Base-by-base conservation (phyloP, 2,113 vertebrate species). In the Platycercus adscitus region DNA sequence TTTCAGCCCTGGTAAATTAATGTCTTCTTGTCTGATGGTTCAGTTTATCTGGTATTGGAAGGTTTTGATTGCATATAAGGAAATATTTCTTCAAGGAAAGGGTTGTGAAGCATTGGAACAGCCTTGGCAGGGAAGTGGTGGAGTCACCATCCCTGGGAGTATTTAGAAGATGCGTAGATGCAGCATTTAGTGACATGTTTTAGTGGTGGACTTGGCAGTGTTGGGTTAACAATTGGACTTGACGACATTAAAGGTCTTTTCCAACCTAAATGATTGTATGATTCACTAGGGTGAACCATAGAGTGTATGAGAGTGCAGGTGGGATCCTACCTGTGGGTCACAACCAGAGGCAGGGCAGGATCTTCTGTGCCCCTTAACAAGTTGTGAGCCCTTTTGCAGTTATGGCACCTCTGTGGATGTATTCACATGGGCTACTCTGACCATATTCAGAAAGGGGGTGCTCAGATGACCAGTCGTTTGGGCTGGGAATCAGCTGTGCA, bases 351-450 rank as follows among this genome's bases (percentile, higher is more conserved):
- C 23, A 35, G 31, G 56, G n/a, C 1, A 11, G 0, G 35, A 72
- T 60, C 49, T 66, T 60, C 63, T n/a, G 19, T 65, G 35, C 6
- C 0, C 0, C 33, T 46, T 66, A 20, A 21, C 7, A 11, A 21
- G 55, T 78, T 60, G 56, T 1, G 2, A 70, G 28, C 35, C n/a
- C 11, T 71, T 24, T 71, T 39, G 39, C 33, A 35, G 23, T 3
- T 10, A 28, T 18, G 26, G 44, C 24, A 63, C 8, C 4, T 20
- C 23, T 29, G 12, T 55, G 7, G 43, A 46, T 37, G 3, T 46
- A 46, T 58, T 60, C 66, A 39, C 14, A 47, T 0, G 0, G 39
- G 39, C 43, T 63, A 23, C 0, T 0, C 10, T 31, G 14, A 82
- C 13, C 6, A 18, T 14, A 24, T 82, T 72, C 60, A 20, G 35